Conservation (phyloP, 2,797 vertebrate genomes). For the Oreochromis mossambicus region DNA sequence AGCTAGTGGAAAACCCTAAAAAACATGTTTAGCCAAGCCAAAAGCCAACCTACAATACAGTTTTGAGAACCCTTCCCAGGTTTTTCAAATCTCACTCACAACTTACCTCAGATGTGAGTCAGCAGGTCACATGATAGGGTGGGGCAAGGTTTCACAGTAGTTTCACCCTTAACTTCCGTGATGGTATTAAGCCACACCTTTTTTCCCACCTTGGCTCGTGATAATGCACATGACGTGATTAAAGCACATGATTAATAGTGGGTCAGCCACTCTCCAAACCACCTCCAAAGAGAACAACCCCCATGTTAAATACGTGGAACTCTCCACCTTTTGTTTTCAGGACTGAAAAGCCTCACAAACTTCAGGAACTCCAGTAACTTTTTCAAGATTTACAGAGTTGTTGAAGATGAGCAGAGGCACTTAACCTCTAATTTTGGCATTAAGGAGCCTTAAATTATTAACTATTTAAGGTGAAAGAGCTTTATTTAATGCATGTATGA, state of each 20-base stretch:
- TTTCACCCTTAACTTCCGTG: background rate
- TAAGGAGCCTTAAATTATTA: background rate
- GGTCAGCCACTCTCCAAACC: rapidly evolving
- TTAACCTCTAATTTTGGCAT: background rate
- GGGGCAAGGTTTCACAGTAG: background rate
- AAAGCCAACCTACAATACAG: background rate
- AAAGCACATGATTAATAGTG: background rate
- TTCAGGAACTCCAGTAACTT: background rate
- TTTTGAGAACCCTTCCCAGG: background rate
- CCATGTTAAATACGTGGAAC: background rate
- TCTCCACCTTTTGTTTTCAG: background rate
- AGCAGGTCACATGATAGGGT: background rate
- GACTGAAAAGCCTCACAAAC: background rate
- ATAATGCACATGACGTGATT: background rate
- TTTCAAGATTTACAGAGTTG: background rate
- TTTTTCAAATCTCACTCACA: background rate
- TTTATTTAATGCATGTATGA: background rate
- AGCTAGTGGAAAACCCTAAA: background rate
- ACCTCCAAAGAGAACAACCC: background rate
- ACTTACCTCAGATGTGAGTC: background rate
- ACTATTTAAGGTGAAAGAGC: background rate
- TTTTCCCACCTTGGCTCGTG: background rate
- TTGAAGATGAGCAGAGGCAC: background rate
- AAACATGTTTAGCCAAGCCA: rapidly evolving
- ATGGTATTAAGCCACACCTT: background rate